Evolutionary conservation across 2,888 invertebrate species (phyloP).

Genomic region (Pollenia labialis): DNA sequence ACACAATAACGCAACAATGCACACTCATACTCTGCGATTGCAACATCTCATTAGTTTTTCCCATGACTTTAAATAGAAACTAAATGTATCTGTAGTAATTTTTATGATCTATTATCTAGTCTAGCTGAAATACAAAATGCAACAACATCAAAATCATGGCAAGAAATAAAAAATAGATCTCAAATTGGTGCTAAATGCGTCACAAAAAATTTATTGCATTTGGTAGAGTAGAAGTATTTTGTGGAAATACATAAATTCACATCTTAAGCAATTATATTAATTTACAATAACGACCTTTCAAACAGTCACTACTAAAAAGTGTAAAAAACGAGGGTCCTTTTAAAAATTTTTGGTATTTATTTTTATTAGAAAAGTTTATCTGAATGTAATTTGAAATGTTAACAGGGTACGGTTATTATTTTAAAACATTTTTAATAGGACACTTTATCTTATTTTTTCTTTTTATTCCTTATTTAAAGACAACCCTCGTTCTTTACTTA

Average conservation of each 20-base stretch:
- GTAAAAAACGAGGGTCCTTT: constrained; percentile 21
- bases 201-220: constrained; percentile 71
- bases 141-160: constrained; percentile 39
- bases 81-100: constrained; percentile 28
- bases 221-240: constrained; percentile 47
- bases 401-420: no score
- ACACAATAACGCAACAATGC: neutral
- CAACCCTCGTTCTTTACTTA: constrained; percentile 20
- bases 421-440: no score
- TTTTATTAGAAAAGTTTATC: neutral
- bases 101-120: constrained; percentile 68
- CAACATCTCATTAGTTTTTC: constrained; percentile 67
- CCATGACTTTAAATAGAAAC: constrained; percentile 57
- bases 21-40: constrained; percentile 19
- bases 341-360: neutral
- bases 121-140: constrained; percentile 36
- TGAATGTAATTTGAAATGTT: no score
- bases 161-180: constrained; percentile 27
- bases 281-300: constrained; percentile 60
- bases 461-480: neutral
- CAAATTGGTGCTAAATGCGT: constrained; percentile 67
- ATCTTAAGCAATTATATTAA: constrained; percentile 70
- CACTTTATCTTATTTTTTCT: no score
- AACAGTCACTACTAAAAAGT: neutral
- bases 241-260: constrained; percentile 67